Evolutionary conservation across 2,888 invertebrate genomes (phyloP).

Genomic region (Julus scanicus): DNA sequence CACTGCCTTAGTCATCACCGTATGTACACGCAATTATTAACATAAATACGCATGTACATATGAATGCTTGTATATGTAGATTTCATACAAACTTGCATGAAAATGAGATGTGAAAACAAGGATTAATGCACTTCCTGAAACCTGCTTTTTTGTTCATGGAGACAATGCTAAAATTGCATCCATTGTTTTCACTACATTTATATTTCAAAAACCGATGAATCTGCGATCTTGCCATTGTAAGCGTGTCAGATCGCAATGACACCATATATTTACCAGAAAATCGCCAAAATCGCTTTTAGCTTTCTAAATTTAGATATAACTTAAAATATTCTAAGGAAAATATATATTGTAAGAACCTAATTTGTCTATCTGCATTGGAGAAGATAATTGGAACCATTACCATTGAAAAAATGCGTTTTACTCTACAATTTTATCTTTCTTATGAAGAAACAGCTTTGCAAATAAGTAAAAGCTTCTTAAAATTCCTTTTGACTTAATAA

Average conservation of each 20-base stretch:
- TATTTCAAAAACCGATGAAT: neutral
- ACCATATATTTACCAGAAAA: neutral
- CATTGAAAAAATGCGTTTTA: no score
- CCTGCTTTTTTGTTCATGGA: slow-evolving; percentile 37
- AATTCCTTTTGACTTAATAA: neutral
- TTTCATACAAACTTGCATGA: neutral
- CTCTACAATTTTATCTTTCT: neutral
- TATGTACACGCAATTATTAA: neutral
- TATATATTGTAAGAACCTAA: neutral
- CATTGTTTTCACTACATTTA: slow-evolving; percentile 15
- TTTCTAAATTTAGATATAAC: neutral
- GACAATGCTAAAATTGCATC: slow-evolving; percentile 27
- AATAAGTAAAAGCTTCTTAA: neutral
- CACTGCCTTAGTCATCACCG: neutral
- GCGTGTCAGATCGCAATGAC: neutral
- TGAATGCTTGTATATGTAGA: neutral
- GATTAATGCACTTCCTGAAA: slow-evolving; percentile 43
- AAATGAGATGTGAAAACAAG: slow-evolving; percentile 29
- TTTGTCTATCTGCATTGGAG: neutral
- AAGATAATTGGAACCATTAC: neutral
- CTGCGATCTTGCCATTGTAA: neutral
- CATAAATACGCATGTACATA: neutral
- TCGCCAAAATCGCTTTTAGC: neutral
- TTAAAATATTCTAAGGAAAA: neutral
- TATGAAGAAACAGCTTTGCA: neutral